Evolutionary conservation across 2,797 vertebrate genomes (phyloP), one percentile per base, ranked within the genome.

Genomic region (Melanotaenia pygmaea): DNA sequence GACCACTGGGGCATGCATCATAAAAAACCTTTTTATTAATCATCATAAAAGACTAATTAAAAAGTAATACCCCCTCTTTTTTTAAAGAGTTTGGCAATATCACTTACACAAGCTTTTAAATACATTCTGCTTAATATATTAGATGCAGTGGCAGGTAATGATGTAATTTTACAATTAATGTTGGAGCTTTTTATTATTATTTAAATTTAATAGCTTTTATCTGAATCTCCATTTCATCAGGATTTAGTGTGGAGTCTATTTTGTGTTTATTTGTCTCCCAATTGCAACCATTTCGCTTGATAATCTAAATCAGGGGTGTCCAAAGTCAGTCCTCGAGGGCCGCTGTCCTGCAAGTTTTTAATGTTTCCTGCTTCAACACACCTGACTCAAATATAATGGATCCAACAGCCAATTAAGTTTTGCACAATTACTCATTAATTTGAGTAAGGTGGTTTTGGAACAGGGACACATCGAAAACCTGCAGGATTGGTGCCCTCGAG

Each of bases 21-120:
- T 59, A 76, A 69, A 67, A 47, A 47, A 30, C 28, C 2, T 26
- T 32, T 59, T 72, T 67, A 74, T 72, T 66, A 40, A 58, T 67
- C 38, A 63, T 35, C 78, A 80, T 59, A 81, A 67, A 72, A 72
- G 60, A 77, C 40, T 71, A 66, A 73, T 68, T 77, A 63, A 76
- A 84, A 79, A 63, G 58, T 69, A 77, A 84, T 77, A 34, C 37
- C 30, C 1, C 57, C 14, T 1, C 66, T 37, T 60, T 40, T 67
- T 76, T 37, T 38, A 72, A 70, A 64, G 51, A 67, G 50, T 18
- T 14, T 53, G 69, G 62, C 14, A 63, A 63, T 61, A 70, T 28
- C 68, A 57, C 62, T 70, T 57, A 40, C 30, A 18, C 60, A 6
- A 54, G 56, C 26, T 54, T 74, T 64, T 68, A 53, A 75, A 72